phyloP scores from a whole-genome alignment of 2,888 invertebrate genomes.

The Poecilobothrus nobilitatus region DNA sequence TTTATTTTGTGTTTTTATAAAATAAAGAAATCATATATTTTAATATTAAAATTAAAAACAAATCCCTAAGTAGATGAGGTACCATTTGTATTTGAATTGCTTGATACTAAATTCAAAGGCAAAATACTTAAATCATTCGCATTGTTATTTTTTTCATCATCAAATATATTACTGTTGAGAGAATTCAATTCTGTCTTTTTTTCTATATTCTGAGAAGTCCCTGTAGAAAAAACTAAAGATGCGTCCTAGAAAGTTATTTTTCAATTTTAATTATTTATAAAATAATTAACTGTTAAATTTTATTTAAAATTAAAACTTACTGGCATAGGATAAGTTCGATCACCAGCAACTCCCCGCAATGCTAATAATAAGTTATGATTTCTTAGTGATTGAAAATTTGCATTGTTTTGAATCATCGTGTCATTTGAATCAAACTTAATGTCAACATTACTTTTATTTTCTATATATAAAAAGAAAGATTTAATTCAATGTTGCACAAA shows the following conservation, averaged over 20 bases:
- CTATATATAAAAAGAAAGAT: slow-evolving; percentile 16
- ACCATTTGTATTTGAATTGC: slow-evolving; percentile 21
- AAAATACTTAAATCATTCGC: slow-evolving; percentile 29
- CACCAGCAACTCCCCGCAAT: slow-evolving; percentile 26
- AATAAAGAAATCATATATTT: neutral
- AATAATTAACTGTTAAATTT: neutral
- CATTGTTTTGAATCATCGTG: slow-evolving; percentile 20
- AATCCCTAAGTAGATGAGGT: neutral
- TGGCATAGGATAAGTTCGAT: slow-evolving; percentile 28
- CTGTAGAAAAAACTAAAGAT: slow-evolving; percentile 27
- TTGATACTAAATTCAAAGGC: slow-evolving; percentile 32
- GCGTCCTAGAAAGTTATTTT: slow-evolving; percentile 20
- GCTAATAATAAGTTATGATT: slow-evolving; percentile 31
- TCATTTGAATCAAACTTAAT: slow-evolving; percentile 20
- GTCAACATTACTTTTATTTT: slow-evolving; percentile 20
- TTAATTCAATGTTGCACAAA: neutral
- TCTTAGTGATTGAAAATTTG: slow-evolving; percentile 28
- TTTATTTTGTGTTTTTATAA: neutral
- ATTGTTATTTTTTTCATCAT: slow-evolving; percentile 24
- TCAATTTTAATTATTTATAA: neutral
- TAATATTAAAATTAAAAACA: neutral
- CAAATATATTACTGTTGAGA: slow-evolving; percentile 22
- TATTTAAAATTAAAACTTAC: slow-evolving; percentile 23
- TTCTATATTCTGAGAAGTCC: slow-evolving; percentile 28
- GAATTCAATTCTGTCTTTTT: slow-evolving; percentile 18